These are phyloP conservation scores for Monopis laevigella DNA, from an alignment of 2,888 invertebrate genomes.

Conservation along the genomic window DNA sequence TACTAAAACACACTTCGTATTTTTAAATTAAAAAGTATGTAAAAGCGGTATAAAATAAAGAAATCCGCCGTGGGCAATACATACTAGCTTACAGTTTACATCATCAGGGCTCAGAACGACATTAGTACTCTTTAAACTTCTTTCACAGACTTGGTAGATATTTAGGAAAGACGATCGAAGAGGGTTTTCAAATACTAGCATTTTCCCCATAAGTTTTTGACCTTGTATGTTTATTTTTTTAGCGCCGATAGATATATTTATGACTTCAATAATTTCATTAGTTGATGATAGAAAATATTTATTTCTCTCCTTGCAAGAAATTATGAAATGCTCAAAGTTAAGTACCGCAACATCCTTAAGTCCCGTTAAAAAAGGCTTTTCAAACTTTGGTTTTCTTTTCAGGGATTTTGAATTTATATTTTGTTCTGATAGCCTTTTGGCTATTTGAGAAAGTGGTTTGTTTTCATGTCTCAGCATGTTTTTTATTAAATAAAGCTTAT, in stretches of 20 bases:
- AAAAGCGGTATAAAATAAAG: conserved; percentile 9
- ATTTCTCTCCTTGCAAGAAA: conserved; percentile 11
- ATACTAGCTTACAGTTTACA: conserved; percentile 6
- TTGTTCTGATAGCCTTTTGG: conserved; percentile 15
- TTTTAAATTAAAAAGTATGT: conserved; percentile 7
- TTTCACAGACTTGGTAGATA: too few relatives aligned
- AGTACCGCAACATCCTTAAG: not conserved
- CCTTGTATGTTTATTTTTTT: too few relatives aligned
- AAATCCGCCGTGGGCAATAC: not conserved
- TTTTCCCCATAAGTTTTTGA: too few relatives aligned
- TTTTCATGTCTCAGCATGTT: conserved; percentile 17
- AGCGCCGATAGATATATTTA: too few relatives aligned
- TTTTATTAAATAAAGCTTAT: conserved; percentile 17
- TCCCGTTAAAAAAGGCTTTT: conserved; percentile 8
- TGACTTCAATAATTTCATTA: too few relatives aligned
- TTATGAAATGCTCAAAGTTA: conserved; percentile 13
- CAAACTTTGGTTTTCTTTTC: too few relatives aligned
- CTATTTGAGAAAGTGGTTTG: conserved; percentile 18
- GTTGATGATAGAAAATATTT: too few relatives aligned
- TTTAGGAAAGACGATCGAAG: too few relatives aligned
- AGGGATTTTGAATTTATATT: conserved; percentile 1
- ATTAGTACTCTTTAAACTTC: too few relatives aligned
- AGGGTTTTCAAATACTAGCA: too few relatives aligned
- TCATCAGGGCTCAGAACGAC: too few relatives aligned
- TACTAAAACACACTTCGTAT: too few relatives aligned